Evolutionary conservation across 2,797 vertebrate species (phyloP), one percentile per base, ranked within the genome.

Genomic region (Xenopus petersii): DNA sequence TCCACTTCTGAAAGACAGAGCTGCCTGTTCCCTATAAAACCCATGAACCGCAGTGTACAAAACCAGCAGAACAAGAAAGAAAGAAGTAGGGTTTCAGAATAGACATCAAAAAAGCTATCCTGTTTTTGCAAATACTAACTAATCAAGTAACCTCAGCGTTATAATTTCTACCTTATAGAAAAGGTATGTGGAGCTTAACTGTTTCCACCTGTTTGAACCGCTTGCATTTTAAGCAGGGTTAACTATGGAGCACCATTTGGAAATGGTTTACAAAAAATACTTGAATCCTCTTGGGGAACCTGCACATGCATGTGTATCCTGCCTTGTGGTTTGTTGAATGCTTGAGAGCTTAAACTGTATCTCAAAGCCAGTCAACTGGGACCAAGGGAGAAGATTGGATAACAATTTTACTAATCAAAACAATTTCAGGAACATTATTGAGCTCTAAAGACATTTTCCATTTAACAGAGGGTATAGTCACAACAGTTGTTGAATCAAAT

Each of bases 231-330:
- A 80, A 85, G 77, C 80, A 84, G 80, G 85, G 84, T 89, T 89
- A 86, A 86, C 82, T 79, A 56, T 77, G 68, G 86, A 88, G 83
- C 83, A 83, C 83, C 86, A 88, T 91, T 90, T 91, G 89, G 89
- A 92, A 92, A 82, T 77, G 75, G 84, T 89, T 92, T 88, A 73
- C 71, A 75, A 75, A 21, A 86, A 86, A 88, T 82, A 59, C 79
- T 73, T 84, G 80, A 84, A 68, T 84, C 78, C 83, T 88, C 87
- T 71, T 5, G 73, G 77, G 83, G n/a, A 80, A 24, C 54, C 15
- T 80, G 75, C 75, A 30, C 75, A 54, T 84, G 77, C 80, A 84
- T 83, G 61, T 78, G 76, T 70, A 79, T 79, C 77, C 77, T 79
- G 77, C 71, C 81, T 87, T 85, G 80, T 83, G 83, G 77, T 81